Base-by-base conservation (phyloP, 2,797 vertebrate species). In the Centroberyx gerrardi region DNA sequence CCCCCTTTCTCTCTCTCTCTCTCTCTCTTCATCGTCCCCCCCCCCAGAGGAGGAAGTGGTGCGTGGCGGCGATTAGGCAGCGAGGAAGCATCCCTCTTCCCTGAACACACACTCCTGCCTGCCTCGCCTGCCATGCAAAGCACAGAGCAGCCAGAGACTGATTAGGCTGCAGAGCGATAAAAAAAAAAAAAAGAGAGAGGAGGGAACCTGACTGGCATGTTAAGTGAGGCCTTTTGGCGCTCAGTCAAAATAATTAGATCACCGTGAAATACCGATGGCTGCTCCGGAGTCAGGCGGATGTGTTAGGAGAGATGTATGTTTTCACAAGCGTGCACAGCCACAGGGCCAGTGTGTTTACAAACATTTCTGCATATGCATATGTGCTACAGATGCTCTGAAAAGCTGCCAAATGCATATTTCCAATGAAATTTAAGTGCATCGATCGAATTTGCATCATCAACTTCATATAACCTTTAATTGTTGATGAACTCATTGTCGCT, bases 71-170 rank as follows among this genome's bases (percentile, higher is more conserved):
- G 83, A 93, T 94, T 90, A 89, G 82, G 87, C 89, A 81, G 90
- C 51, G 28, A 87, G 89, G 86, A 93, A 89, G 85, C 87, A 89
- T 92, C 80, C 61, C 84, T 92, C 90, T 91, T 93, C 91, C 88
- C 84, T 42, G 78, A 85, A 76, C 86, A 85, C 85, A 83, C 80
- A 62, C 84, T 81, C 74, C 61, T 80, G 80, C 74, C 77, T 46
- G 31, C 48, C 44, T 61, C 63, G 49, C 66, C 74, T 88, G 76
- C 81, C 74, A 89, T 88, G 87, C 86, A 90, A 90, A 90, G 88
- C 79, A 62, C 81, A 83, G 74, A 84, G 81, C 87, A 84, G 86
- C 75, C 78, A 52, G 74, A 81, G 82, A 82, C 81, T 87, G 89
- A 91, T 90, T 88, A 91, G 86, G 76, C 73, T 76, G 82, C 75